phyloP scores from a whole-genome alignment of 1,140 invertebrate species.

The Drosophila insularis region DNA sequence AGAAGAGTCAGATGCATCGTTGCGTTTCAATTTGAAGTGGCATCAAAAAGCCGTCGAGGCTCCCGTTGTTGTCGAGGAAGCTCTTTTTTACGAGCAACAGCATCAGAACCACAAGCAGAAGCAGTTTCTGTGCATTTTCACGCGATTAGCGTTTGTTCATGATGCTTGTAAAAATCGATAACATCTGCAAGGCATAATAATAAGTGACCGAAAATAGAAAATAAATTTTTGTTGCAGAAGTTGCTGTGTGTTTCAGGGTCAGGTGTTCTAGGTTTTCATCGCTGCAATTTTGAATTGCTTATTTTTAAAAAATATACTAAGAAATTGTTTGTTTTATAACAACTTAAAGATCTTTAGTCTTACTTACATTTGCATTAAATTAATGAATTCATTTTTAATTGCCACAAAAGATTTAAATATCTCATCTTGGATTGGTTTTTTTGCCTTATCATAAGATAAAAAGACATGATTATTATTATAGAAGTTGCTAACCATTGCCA shows the following conservation, averaged over 20 bases:
- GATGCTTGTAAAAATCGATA: slow-evolving; percentile 44
- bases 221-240: not conserved
- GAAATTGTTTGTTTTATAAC: no score
- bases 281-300: no score
- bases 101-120: slow-evolving; percentile 30
- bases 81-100: slow-evolving; percentile 25
- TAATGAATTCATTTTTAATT: no score
- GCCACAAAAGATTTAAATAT: no score
- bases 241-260: not conserved
- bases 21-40: slow-evolving; percentile 65
- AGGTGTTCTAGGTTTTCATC: no score
- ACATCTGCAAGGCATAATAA: slow-evolving; percentile 24
- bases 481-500: no score
- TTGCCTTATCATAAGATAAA: no score
- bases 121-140: slow-evolving; percentile 40
- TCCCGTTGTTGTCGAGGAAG: slow-evolving; percentile 15
- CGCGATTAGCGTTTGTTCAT: slow-evolving; percentile 37
- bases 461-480: no score
- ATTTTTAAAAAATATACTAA: not conserved
- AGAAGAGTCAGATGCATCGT: slow-evolving; percentile 39
- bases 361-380: no score
- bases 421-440: no score
- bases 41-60: slow-evolving; percentile 41
- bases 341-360: no score
- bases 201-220: slow-evolving; percentile 4